A percentile compares a stretch with the other conserved stretches of the same genome.
Conservation (phyloP, 2,113 vertebrate species). For the Clinocottus analis region DNA sequence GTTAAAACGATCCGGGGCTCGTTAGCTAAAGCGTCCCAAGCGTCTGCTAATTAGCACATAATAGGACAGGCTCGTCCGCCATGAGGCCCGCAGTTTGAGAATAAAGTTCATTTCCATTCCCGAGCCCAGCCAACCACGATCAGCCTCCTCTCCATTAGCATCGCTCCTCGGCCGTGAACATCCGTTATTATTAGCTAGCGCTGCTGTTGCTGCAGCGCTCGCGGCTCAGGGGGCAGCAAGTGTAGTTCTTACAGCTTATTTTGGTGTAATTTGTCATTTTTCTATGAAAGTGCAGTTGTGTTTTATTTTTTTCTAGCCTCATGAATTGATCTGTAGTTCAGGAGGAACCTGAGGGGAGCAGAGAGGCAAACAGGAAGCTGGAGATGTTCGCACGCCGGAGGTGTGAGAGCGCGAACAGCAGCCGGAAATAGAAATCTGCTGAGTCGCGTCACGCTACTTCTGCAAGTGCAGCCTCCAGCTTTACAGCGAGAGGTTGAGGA, state of each 20-base stretch:
- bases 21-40: constrained; percentile 80
- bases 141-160: constrained; percentile 73
- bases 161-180: constrained; percentile 67
- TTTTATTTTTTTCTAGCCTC: not conserved
- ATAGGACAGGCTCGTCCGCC: constrained; percentile 74
- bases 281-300: not conserved
- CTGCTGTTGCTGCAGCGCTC: constrained; percentile 31
- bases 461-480: constrained; percentile 47
- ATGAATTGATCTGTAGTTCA: not conserved
- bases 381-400: too few relatives aligned
- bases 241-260: constrained; percentile 17
- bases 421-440: constrained; percentile 66
- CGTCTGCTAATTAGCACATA: constrained; percentile 83
- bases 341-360: not conserved
- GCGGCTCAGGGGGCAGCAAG: not conserved
- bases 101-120: constrained; percentile 74
- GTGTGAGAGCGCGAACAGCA: constrained; percentile 42
- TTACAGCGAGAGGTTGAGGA: not conserved
- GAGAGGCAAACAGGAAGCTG: constrained; percentile 21
- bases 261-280: constrained; percentile 22
- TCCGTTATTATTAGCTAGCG: constrained; percentile 71
- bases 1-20: constrained; percentile 79
- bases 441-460: constrained; percentile 52
- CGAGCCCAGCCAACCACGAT: constrained; percentile 69
- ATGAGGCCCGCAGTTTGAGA: constrained; percentile 76